Evolutionary conservation across 2,797 vertebrate genomes (phyloP), one percentile per base, ranked within the genome.

Genomic region (Periophthalmus magnuspinnatus): DNA sequence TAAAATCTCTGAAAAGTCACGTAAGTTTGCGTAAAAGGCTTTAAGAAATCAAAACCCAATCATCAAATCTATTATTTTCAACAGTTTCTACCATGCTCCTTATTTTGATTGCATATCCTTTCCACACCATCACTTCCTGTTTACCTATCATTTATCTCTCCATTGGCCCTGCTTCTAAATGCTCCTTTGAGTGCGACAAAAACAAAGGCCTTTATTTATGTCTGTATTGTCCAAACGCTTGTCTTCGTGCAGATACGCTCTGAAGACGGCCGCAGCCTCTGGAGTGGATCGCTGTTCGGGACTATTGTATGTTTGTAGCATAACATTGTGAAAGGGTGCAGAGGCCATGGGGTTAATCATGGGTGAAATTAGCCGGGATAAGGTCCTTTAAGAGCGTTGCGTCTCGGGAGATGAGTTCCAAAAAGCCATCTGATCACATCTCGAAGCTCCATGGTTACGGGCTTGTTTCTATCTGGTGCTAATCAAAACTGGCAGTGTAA

Each of bases 341-440:
- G 67, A 69, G 79, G 83, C 70, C 76, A 65, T 13, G 36, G 70
- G 69, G 69, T 67, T 84, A 81, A 83, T 83, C 75, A 77, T 64
- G 86, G 74, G 78, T 81, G 84, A 82, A 84, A 88, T 87, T 38
- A 76, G 80, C 83, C 78, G 81, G 76, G 83, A 78, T 83, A 28
- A 50, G 78, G 70, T 83, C 11, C 57, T 78, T 55, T 81, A 82
- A 64, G 67, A 6, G 74, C 69, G 72, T 62, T 28, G 2, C 65
- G 75, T 77, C 71, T 81, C 75, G 0, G 0, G 41, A 76, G 79
- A 68, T 78, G 59, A 62, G 84, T 68, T 74, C 70, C 14, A 81
- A 72, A n/a, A 77, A 67, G 52, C 72, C 56, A 9, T 79, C 69
- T 75, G 79, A 83, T 83, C 74, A 76, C 1, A 16, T 65, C 9